Conservation (phyloP, 2,113 vertebrate genomes). For the Dolichotis patagonum region DNA sequence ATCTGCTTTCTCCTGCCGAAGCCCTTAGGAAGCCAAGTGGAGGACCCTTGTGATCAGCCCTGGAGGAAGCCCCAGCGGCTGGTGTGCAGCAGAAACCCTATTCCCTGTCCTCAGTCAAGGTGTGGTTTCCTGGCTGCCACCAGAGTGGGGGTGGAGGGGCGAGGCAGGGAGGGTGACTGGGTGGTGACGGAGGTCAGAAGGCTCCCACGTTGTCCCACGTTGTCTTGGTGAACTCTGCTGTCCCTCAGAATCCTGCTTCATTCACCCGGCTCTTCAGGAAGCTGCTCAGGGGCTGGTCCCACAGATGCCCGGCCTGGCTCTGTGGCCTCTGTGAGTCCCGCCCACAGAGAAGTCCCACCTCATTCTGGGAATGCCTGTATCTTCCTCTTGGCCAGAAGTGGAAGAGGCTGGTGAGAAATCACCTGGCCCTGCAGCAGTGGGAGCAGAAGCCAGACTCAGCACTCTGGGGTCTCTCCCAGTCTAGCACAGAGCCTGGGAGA, state of each 20-base stretch:
- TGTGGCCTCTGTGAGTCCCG: neutral
- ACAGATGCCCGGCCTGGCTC: neutral
- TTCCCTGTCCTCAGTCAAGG: neutral
- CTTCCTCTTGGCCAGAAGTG: neutral
- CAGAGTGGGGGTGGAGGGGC: fast-evolving
- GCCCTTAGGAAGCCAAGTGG: neutral
- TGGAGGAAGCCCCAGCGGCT: neutral
- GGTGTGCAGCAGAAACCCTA: neutral
- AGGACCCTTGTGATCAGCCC: neutral
- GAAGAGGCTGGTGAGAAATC: neutral
- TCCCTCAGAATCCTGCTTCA: neutral
- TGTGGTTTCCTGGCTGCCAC: neutral
- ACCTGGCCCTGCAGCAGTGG: fast-evolving
- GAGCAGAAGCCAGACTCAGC: neutral
- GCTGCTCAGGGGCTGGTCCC: neutral
- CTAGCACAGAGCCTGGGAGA: neutral
- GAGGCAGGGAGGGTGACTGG: too few species aligned
- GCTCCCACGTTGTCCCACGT: fast-evolving
- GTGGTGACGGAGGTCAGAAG: neutral
- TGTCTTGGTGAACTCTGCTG: neutral
- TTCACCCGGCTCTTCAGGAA: neutral
- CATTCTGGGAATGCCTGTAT: neutral
- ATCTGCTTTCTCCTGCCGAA: neutral
- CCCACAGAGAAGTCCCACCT: neutral
- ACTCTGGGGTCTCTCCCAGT: neutral